Percentiles rank a stretch among this genome's conserved stretches.
phyloP scores from a whole-genome alignment of 1,140 invertebrate genomes.

The Pomacea maculata region DNA sequence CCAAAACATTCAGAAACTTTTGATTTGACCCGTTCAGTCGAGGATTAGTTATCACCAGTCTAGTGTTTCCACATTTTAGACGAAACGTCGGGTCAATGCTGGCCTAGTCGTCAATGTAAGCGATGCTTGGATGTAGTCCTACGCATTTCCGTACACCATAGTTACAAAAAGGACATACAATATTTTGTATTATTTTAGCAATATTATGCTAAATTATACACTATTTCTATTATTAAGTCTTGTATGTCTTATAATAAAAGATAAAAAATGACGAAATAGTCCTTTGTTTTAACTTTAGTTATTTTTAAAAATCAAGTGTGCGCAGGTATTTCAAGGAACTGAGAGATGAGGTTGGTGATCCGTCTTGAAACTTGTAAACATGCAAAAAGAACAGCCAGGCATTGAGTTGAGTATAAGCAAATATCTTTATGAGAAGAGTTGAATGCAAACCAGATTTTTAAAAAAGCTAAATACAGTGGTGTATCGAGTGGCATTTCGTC shows the following conservation, averaged over 20 bases:
- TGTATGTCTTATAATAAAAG: not conserved
- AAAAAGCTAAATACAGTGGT: too few species aligned
- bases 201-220: not conserved
- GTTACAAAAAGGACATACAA: conserved; percentile 6
- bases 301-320: not conserved
- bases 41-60: not conserved
- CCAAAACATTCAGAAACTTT: conserved; percentile 3
- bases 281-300: not conserved
- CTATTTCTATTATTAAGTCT: not conserved
- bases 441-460: too few species aligned
- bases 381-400: too few species aligned
- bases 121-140: conserved; percentile 22
- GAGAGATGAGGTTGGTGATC: not conserved
- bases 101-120: conserved; percentile 33
- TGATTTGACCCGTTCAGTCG: not conserved
- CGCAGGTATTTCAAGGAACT: not conserved
- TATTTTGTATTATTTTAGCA: not conserved
- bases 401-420: too few species aligned
- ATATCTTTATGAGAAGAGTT: too few species aligned
- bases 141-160: conserved; percentile 32
- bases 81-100: conserved; percentile 4
- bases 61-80: not conserved
- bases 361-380: too few species aligned
- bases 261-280: not conserved
- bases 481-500: too few species aligned